These are phyloP conservation scores for Rapana venosa DNA, from an alignment of 2,888 invertebrate genomes.

Conservation along the genomic window DNA sequence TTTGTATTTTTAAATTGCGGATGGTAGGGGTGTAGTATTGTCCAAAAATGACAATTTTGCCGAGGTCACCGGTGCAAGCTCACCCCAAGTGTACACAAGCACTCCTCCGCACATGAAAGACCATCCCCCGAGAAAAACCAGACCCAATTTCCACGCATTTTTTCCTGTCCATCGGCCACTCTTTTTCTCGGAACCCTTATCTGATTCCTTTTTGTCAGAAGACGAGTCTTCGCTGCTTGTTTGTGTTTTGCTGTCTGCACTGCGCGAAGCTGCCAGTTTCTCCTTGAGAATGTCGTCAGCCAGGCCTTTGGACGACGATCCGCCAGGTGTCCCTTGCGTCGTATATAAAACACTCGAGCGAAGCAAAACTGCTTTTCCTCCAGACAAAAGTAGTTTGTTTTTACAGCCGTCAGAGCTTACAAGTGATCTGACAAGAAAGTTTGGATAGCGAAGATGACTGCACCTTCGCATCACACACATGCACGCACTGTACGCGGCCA, in stretches of 20 bases:
- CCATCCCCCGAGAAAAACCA: slow-evolving; percentile 60
- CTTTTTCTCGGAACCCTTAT: slow-evolving; percentile 39
- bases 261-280: slow-evolving; percentile 17
- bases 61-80: slow-evolving; percentile 35
- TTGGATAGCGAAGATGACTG: slow-evolving; percentile 22
- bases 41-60: too few relatives aligned
- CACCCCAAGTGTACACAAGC: slow-evolving; percentile 65
- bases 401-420: neutral
- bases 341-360: slow-evolving; percentile 35
- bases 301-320: slow-evolving; percentile 31
- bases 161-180: slow-evolving; percentile 61
- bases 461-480: slow-evolving; percentile 43
- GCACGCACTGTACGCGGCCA: slow-evolving; percentile 50
- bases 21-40: too few relatives aligned
- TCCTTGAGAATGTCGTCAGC: slow-evolving; percentile 50
- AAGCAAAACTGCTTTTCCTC: slow-evolving; percentile 27
- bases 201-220: neutral
- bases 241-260: slow-evolving; percentile 29
- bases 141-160: slow-evolving; percentile 72
- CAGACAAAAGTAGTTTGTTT: neutral
- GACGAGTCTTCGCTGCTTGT: neutral
- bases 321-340: slow-evolving; percentile 38
- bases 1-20: too few relatives aligned
- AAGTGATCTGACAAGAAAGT: slow-evolving; percentile 17
- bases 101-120: slow-evolving; percentile 54